Evolutionary conservation across 2,888 invertebrate species (phyloP).

Genomic region (Luperina nickerlii): DNA sequence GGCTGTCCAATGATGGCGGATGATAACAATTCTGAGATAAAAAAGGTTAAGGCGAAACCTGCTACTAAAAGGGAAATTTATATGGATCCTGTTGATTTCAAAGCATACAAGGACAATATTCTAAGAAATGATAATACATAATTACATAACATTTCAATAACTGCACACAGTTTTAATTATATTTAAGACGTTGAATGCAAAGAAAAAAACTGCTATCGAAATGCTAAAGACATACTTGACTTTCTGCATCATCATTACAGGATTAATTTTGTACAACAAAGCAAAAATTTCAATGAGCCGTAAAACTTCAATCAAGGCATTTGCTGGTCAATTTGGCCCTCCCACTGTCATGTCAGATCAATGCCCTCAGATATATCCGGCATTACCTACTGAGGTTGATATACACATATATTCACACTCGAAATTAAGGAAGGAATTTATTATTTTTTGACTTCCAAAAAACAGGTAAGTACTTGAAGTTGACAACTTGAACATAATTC

Average conservation of each 20-base stretch:
- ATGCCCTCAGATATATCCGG: slow-evolving; percentile 60
- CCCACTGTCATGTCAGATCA: slow-evolving; percentile 64
- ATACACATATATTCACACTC: slow-evolving; percentile 55
- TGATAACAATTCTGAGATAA: slow-evolving; percentile 30
- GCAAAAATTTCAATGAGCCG: slow-evolving; percentile 39
- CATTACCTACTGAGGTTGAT: slow-evolving; percentile 51
- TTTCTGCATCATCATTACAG: slow-evolving; percentile 55
- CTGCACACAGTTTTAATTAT: slow-evolving; percentile 1
- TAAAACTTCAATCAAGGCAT: slow-evolving; percentile 52
- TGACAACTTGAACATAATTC: neutral
- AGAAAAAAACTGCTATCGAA: slow-evolving; percentile 1
- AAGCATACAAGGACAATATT: neutral
- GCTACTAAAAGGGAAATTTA: slow-evolving; percentile 10
- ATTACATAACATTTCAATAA: neutral
- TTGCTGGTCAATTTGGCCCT: slow-evolving; percentile 56
- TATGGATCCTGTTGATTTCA: neutral
- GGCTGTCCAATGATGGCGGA: slow-evolving; percentile 20
- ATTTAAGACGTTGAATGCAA: neutral
- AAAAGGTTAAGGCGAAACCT: slow-evolving; percentile 43
- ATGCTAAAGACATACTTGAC: slow-evolving; percentile 4
- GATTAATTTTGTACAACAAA: slow-evolving; percentile 38
- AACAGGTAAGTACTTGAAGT: neutral
- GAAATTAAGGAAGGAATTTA: slow-evolving; percentile 31
- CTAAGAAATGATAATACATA: neutral
- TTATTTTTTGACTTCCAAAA: slow-evolving; percentile 2